Evolutionary conservation across 1,140 invertebrate species (phyloP), one percentile per base, ranked within the genome.

Genomic region (Sipha flava): DNA sequence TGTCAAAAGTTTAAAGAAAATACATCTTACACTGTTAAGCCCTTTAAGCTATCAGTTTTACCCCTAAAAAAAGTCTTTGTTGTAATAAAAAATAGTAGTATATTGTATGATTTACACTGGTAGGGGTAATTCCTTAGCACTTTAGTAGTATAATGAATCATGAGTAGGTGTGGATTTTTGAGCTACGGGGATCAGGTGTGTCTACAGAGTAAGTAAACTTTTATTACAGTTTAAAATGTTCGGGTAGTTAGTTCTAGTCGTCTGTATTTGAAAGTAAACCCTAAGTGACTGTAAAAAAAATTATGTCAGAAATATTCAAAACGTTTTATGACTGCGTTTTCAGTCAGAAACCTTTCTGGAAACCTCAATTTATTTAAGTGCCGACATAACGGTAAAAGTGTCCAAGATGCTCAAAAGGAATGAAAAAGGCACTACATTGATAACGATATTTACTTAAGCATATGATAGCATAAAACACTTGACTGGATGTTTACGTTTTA

Each of bases 341-440:
- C 31, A 21, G 10, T 23, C 3, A 54, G 29, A 75, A 37, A 49
- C 68, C 68, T 72, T 23, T 72, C 26, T 18, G 26, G 45, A 72
- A 75, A 52, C 72, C 31, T 75, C 49, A 75, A 75, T 75, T 52
- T 75, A 75, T 75, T 75, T 75, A 75, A 75, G 72, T 75, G 72
- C 47, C 18, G 47, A 57, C 72, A 49, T 75, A 54, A 72, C 31
- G 9, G 47, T 12, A 54, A 73, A 34, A 52, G 29, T 49, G 70
- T 75, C 47, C 47, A 37, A 52, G 31, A 49, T 14, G 34, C 31
- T 26, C 64, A 21, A 66, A 62, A 62, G 9, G 31, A n/a, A 62
- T 6, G 57, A 31, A 9, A 18, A 10, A 31, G 18, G 12, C 21
- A 26, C 59, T 23, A 43, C 37, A 23, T 23, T 40, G 12, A 66